These are phyloP conservation scores for Yasuhikotakia modesta DNA, from an alignment of 2,797 vertebrate species.

Conservation along the genomic window DNA sequence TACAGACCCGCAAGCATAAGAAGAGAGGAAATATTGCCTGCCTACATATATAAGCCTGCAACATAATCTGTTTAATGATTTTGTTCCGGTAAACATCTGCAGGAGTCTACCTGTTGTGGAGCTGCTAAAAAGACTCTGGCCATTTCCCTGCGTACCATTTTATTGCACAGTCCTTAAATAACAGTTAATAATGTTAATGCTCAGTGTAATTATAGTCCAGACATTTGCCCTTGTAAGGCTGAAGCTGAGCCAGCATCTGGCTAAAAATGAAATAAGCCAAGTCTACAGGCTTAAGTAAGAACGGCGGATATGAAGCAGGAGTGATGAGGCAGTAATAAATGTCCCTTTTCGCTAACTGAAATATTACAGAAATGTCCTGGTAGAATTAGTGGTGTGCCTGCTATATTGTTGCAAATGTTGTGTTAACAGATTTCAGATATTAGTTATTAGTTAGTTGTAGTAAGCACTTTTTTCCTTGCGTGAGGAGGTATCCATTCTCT, in stretches of 20 bases:
- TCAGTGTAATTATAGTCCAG: slow-evolving; percentile 30
- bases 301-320: not conserved
- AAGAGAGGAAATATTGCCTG: slow-evolving; percentile 18
- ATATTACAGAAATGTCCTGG: slow-evolving; percentile 32
- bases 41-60: slow-evolving; percentile 18
- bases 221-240: slow-evolving; percentile 11
- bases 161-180: no score
- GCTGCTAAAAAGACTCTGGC: not conserved
- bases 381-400: slow-evolving; percentile 10
- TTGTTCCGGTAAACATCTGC: slow-evolving; percentile 31
- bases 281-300: not conserved
- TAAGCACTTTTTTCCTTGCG: not conserved
- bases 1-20: not conserved
- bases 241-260: slow-evolving; percentile 25
- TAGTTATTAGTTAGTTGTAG: not conserved
- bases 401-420: slow-evolving; percentile 14
- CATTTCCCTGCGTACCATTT: not conserved
- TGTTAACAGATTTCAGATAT: slow-evolving; percentile 5
- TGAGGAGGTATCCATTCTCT: slow-evolving; percentile 1
- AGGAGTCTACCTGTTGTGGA: slow-evolving; percentile 7
- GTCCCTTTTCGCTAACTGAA: slow-evolving; percentile 33
- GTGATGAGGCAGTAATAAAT: slow-evolving; percentile 35
- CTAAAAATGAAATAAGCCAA: slow-evolving; percentile 31
- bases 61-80: slow-evolving; percentile 1
- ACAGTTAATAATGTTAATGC: slow-evolving; percentile 24